Evolutionary conservation across 2,888 invertebrate genomes (phyloP), one percentile per base, ranked within the genome.

Genomic region (Cantharis rufa): DNA sequence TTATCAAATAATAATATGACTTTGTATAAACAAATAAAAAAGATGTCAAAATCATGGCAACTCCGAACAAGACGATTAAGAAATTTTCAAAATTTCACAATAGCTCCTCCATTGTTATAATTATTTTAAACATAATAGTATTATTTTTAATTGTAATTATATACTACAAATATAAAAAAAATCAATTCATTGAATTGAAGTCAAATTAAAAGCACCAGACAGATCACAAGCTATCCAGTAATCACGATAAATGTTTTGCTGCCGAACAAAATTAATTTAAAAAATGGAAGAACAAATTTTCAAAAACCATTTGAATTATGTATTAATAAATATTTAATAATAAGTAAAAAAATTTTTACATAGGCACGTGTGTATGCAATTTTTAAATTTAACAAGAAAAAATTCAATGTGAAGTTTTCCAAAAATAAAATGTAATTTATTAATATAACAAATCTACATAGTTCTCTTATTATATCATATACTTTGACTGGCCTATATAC

Each of bases 401-500:
- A 66, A 66, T 66, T 48, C 48, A 48, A 48, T 48, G 48, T 48
- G 48, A 48, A 48, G 7, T 48, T 48, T 48, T 48, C 48, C 48
- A 48, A 48, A 48, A 48, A 48, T 66, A 66, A 66, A 66, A 66
- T 66, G 64, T 66, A 66, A 66, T 66, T 66, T 66, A 66, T 66
- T 66, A 18, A 21, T 66, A 66, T 16, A 66, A 66, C 63, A 63
- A 63, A 63, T 63, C 48, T 48, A 48, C 48, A 63, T 63, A 63
- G 18, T 66, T 66, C 24, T 66, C 18, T n/a, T 13, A 68, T 71
- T 68, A 71, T 18, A 63, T 27, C 64, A 18, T 16, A 63, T 48
- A 27, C 24, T 64, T 66, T 66, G 48, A 74, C 74, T 74, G 74
- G 74, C 74, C 74, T 61, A 68, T 63, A 21, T 62, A 62, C 18